Percentiles rank a stretch among this genome's conserved stretches.
These are phyloP conservation scores for Dexiosoma caninum DNA, from an alignment of 2,888 invertebrate species.

Conservation along the genomic window DNA sequence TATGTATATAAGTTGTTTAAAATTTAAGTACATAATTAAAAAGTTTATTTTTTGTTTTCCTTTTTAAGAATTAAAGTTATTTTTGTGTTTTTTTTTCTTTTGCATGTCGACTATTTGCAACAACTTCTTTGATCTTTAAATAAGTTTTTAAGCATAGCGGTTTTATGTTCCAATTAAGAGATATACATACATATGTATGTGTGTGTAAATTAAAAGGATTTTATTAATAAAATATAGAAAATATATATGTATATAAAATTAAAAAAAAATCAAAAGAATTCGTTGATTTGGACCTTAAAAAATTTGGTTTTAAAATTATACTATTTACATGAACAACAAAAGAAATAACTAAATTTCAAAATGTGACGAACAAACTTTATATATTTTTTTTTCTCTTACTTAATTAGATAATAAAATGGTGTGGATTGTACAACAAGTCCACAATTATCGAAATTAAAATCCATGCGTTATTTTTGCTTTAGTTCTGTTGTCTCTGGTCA, in stretches of 20 bases:
- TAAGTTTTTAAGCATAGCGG: background rate
- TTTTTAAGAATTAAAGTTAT: too few relatives aligned
- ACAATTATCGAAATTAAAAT: slow-evolving; percentile 50
- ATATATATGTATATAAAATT: too few relatives aligned
- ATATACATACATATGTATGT: background rate
- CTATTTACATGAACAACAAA: slow-evolving; percentile 62
- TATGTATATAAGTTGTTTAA: slow-evolving; percentile 2
- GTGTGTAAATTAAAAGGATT: background rate
- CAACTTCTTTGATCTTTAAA: background rate
- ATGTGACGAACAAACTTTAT: background rate
- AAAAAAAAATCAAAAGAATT: too few relatives aligned
- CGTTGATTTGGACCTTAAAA: slow-evolving; percentile 45
- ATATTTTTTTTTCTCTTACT: background rate
- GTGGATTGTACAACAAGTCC: slow-evolving; percentile 61
- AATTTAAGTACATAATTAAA: slow-evolving; percentile 16
- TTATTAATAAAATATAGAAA: background rate
- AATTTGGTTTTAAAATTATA: slow-evolving; percentile 47
- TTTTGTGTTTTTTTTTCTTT: background rate
- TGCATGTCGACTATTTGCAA: background rate
- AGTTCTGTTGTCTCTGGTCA: too few relatives aligned
- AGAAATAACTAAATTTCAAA: slow-evolving; percentile 1
- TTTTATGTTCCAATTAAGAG: background rate
- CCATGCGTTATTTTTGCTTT: slow-evolving; percentile 17
- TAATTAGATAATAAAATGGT: slow-evolving; percentile 25
- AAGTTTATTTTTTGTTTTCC: background rate